phyloP scores from a whole-genome alignment of 1,140 invertebrate species.

The Schlechtendalia chinensis region DNA sequence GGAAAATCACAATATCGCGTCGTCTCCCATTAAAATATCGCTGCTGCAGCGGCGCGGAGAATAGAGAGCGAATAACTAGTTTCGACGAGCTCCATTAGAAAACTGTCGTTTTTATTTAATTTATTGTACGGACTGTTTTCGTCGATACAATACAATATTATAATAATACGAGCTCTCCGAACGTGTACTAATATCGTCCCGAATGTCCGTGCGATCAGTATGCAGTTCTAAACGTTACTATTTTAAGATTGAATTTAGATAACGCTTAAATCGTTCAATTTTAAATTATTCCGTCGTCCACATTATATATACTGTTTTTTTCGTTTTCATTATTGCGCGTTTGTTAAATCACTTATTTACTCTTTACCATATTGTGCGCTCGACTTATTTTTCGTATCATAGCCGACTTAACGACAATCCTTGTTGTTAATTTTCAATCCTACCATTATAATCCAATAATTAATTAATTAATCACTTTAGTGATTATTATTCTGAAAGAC shows the following conservation, averaged over 20 bases:
- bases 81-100: background rate
- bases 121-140: background rate
- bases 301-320: background rate
- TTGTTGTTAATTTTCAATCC: no score
- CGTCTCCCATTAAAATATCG: constrained; percentile 5
- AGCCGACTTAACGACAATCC: no score
- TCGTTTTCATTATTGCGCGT: no score
- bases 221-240: background rate
- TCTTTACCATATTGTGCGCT: no score
- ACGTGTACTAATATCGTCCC: background rate
- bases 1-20: constrained; percentile 19
- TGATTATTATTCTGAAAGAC: no score
- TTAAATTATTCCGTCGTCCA: background rate
- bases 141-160: background rate
- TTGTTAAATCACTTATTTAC: no score
- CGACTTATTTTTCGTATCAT: no score
- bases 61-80: background rate
- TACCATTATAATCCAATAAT: no score
- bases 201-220: background rate
- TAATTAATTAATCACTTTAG: no score
- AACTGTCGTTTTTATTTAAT: constrained; percentile 12
- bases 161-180: background rate
- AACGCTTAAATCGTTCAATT: background rate
- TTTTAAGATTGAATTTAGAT: background rate
- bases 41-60: background rate